Percentiles rank a stretch among this genome's conserved stretches.
phyloP scores from a whole-genome alignment of 2,888 invertebrate genomes.

The Ommatoiulus sabulosus region DNA sequence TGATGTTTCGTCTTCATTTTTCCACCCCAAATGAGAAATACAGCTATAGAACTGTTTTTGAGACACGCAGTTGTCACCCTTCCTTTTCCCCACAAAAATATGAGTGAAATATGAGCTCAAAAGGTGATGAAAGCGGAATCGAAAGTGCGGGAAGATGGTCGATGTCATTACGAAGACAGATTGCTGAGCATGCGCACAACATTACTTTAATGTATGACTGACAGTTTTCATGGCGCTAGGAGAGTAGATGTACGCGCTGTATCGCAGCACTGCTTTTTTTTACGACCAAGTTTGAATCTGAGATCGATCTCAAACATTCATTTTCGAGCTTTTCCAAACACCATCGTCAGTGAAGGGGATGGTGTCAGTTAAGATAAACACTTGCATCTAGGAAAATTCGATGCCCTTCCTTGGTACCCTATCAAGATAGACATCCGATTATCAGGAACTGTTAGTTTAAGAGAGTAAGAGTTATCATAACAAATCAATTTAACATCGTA shows the following conservation, averaged over 20 bases:
- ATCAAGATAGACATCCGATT: no score
- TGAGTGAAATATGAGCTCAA: conserved; percentile 28
- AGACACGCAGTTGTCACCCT: conserved; percentile 23
- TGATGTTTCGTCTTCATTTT: not conserved
- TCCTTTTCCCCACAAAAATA: not conserved
- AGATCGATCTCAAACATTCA: not conserved
- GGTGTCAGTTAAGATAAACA: no score
- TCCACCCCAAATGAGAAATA: not conserved
- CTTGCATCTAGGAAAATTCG: no score
- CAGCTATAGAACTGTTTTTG: not conserved
- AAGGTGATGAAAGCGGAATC: conserved; percentile 38
- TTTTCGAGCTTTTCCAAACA: no score
- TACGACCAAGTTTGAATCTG: not conserved
- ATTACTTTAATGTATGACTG: not conserved
- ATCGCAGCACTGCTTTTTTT: not conserved
- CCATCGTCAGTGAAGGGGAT: no score
- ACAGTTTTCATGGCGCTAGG: not conserved
- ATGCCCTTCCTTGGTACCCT: no score
- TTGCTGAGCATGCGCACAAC: not conserved
- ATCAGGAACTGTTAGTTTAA: no score
- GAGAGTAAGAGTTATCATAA: no score
- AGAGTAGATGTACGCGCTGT: no score
- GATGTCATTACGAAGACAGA: conserved; percentile 3
- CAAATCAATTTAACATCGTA: no score
- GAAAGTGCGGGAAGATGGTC: not conserved